These are phyloP conservation scores for Dysdera silvatica DNA, from an alignment of 1,140 invertebrate species.

Conservation along the genomic window DNA sequence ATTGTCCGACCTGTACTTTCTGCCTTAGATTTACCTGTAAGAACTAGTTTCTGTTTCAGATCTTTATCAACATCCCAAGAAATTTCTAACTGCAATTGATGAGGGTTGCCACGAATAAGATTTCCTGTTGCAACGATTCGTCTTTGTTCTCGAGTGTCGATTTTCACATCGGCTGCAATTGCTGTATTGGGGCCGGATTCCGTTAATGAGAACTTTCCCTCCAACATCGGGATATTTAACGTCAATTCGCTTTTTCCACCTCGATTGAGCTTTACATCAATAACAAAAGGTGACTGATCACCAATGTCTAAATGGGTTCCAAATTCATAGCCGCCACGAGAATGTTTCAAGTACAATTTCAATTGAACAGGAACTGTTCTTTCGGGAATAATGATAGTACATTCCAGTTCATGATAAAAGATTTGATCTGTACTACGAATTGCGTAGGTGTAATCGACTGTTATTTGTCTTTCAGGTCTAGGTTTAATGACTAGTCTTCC, in stretches of 20 bases:
- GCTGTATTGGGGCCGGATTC: background rate
- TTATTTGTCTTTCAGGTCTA: conserved; percentile 2
- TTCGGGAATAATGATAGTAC: conserved; percentile 6
- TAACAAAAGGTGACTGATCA: background rate
- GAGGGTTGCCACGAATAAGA: background rate
- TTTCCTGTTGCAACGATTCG: conserved; percentile 7
- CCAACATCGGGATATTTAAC: conserved; percentile 1
- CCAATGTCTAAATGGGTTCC: background rate
- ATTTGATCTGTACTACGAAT: conserved; percentile 5
- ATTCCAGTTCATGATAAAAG: conserved; percentile 24
- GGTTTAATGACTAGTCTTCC: conserved; percentile 2
- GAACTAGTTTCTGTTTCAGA: conserved; percentile 5
- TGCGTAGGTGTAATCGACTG: conserved; percentile 11
- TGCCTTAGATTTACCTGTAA: conserved; percentile 4
- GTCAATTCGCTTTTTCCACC: background rate
- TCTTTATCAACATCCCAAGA: conserved; percentile 21
- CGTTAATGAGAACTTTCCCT: conserved; percentile 5
- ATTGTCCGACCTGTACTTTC: conserved; percentile 7
- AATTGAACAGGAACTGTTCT: background rate
- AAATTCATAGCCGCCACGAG: background rate
- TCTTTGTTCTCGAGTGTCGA: background rate
- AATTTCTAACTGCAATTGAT: conserved; percentile 4
- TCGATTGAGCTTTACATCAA: conserved; percentile 10
- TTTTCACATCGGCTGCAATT: conserved; percentile 4
- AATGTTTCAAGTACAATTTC: background rate